Conservation (phyloP, 1,140 invertebrate species). For the Pseudomyrmex concolor region DNA sequence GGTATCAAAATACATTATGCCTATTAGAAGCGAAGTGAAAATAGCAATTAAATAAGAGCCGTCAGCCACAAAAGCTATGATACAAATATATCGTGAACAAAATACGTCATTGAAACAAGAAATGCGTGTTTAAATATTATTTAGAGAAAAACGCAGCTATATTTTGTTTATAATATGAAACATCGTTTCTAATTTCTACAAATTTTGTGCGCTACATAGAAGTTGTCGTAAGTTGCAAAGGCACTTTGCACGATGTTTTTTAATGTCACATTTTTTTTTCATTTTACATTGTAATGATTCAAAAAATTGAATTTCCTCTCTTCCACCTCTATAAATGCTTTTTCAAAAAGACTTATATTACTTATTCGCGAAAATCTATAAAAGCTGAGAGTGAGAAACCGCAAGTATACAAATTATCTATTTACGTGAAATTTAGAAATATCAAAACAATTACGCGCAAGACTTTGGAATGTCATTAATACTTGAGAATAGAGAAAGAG, state of each 20-base stretch:
- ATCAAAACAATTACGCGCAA: background rate
- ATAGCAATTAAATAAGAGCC: conserved; percentile 69
- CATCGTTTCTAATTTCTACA: conserved; percentile 2
- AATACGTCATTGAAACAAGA: conserved; percentile 30
- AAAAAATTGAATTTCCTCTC: too few species aligned
- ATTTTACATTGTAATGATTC: too few species aligned
- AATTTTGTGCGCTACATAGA: conserved; percentile 1
- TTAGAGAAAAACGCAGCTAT: conserved; percentile 1
- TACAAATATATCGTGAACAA: conserved; percentile 54
- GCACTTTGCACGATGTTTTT: background rate
- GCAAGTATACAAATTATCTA: conserved; percentile 36
- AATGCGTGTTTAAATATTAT: conserved; percentile 18
- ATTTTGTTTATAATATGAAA: conserved; percentile 29
- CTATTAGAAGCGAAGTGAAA: conserved; percentile 69
- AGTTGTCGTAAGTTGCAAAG: background rate
- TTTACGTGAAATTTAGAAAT: conserved; percentile 8
- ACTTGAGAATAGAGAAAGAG: too few species aligned
- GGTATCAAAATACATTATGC: conserved; percentile 51
- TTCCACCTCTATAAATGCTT: background rate
- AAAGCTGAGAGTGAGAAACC: conserved; percentile 64
- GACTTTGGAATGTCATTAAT: too few species aligned
- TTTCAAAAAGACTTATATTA: background rate
- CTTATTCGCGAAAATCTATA: background rate
- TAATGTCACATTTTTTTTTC: background rate
- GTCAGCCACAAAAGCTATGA: conserved; percentile 71